A percentile compares a stretch with the other conserved stretches of the same genome.
These are phyloP conservation scores for Caerostris extrusa DNA, from an alignment of 1,140 invertebrate species.

Conservation along the genomic window DNA sequence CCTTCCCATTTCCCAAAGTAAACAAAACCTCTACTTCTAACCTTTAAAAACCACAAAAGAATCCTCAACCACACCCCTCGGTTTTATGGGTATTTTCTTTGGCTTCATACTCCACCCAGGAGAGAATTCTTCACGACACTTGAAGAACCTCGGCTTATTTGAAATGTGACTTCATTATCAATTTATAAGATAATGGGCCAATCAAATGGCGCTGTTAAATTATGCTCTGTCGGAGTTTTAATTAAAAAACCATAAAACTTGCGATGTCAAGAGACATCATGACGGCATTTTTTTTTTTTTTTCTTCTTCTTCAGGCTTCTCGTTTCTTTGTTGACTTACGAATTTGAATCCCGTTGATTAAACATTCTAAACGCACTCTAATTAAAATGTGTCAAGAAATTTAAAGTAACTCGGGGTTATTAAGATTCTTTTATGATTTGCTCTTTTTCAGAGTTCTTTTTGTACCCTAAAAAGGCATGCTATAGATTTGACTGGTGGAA, in stretches of 20 bases:
- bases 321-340: background rate
- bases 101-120: background rate
- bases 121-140: background rate
- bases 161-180: slow-evolving; percentile 5
- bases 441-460: background rate
- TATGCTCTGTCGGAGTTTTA: background rate
- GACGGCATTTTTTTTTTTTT: background rate
- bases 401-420: slow-evolving; percentile 34
- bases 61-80: background rate
- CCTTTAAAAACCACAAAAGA: background rate
- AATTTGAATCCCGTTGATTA: slow-evolving; percentile 35
- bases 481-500: background rate
- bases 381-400: slow-evolving; percentile 37
- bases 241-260: slow-evolving; percentile 37
- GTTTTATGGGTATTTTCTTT: background rate
- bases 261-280: slow-evolving; percentile 32
- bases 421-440: slow-evolving; percentile 14
- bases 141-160: background rate
- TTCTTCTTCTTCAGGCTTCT: background rate
- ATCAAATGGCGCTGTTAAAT: too few species aligned
- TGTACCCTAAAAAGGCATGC: background rate
- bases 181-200: slow-evolving; percentile 45
- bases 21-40: background rate
- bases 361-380: background rate
- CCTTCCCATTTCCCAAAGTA: background rate